Base-by-base conservation (phyloP, 2,888 invertebrate genomes). In the Trimorus sp. region DNA sequence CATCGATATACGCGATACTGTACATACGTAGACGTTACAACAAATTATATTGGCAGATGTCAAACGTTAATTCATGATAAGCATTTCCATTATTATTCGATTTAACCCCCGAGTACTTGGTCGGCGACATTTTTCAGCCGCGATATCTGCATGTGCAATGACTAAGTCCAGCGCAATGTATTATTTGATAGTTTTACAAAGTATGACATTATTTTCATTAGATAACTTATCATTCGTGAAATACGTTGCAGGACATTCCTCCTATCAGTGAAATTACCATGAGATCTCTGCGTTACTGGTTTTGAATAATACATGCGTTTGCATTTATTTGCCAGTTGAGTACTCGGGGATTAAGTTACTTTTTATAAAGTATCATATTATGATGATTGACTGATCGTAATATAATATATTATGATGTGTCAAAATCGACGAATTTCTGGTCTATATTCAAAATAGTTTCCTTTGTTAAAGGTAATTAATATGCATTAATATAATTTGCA, bases 21-120 rank as follows among this genome's bases (percentile, higher is more conserved):
- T 79, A 79, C 12, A 79, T 79, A 79, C 51, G 48, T 74, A 74
- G 62, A 62, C 62, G n/a, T 58, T 42, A 37, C 11, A 8, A 62
- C 60, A 26, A 51, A 58, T 74, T 36, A 54, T 65, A 70, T 51
- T 63, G 14, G 15, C 49, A 26, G 16, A 42, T 63, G 60, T 54
- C 60, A 66, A 71, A 65, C 45, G 59, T 66, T 66, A 48, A 60
- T 16, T 15, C 48, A 59, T 68, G 48, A 73, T 26, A 65, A 42
- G 37, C 45, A 68, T 73, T 66, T 14, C 36, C 14, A 65, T 58
- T 51, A 16, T 66, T 71, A 37, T 71, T 78, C 42, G 15, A 6
- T 49, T 53, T 66, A 59, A 70, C 7, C 14, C 37, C 8, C 15
- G 56, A 73, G 49, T 73, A 49, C 26, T 53, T 15, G 49, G 53